Evolutionary conservation across 2,797 vertebrate species (phyloP).

Genomic region (Sebastes taczanowskii): DNA sequence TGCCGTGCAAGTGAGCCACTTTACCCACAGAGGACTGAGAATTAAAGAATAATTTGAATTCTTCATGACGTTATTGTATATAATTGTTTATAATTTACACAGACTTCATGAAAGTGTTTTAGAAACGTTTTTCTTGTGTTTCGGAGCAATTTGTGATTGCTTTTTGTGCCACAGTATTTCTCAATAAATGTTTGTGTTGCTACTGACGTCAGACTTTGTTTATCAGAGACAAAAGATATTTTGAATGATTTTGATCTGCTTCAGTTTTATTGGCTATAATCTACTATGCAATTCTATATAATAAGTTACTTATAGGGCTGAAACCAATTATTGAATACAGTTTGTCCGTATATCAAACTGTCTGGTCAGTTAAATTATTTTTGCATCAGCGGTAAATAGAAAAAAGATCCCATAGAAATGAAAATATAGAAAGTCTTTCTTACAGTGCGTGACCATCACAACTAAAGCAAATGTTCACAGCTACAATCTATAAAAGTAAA

Average conservation of each 20-base stretch:
- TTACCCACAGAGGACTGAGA: neutral
- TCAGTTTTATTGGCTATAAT: neutral
- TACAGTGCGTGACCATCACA: neutral
- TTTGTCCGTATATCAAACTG: neutral
- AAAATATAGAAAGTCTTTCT: neutral
- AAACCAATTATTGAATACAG: neutral
- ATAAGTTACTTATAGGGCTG: neutral
- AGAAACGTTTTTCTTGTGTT: neutral
- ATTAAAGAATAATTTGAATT: neutral
- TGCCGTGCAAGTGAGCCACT: neutral
- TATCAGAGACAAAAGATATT: neutral
- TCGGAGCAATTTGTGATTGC: neutral
- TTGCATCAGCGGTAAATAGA: neutral
- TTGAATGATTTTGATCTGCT: neutral
- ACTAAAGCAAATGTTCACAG: neutral
- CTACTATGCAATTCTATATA: neutral
- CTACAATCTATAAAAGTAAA: neutral
- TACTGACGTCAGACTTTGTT: neutral
- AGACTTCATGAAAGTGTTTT: neutral
- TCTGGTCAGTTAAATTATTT: neutral
- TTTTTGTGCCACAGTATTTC: neutral
- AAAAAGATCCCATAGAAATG: neutral
- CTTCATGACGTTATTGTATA: neutral
- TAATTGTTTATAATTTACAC: neutral
- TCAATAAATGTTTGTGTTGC: neutral